These are phyloP conservation scores for Ptilorrhoa leucosticta DNA, from an alignment of 2,113 vertebrate genomes.

Conservation along the genomic window DNA sequence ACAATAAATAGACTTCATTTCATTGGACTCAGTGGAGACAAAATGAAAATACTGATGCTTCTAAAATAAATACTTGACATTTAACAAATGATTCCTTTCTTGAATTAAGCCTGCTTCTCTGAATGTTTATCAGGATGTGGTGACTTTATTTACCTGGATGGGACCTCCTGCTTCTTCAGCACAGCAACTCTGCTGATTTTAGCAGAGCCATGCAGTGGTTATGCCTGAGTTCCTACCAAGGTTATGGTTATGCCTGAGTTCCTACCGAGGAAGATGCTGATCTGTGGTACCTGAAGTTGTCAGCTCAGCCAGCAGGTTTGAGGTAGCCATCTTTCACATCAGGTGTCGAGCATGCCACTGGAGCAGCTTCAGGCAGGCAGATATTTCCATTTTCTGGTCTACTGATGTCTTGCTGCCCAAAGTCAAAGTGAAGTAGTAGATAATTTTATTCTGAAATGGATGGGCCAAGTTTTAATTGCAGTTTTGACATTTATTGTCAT, in stretches of 20 bases:
- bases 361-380: background rate
- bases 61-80: background rate
- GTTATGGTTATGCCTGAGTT: background rate
- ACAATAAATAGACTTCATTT: background rate
- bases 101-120: background rate
- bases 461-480: background rate
- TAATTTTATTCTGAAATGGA: background rate
- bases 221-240: background rate
- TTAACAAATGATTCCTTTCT: background rate
- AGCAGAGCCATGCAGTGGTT: background rate
- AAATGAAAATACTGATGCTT: background rate
- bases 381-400: background rate
- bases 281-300: fast-evolving
- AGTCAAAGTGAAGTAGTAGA: background rate
- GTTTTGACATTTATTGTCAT: background rate
- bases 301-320: background rate
- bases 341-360: fast-evolving
- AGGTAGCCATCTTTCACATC: background rate
- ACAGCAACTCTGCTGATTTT: background rate
- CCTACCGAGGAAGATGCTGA: background rate
- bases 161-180: background rate
- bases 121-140: background rate
- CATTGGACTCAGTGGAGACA: background rate
- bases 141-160: background rate
- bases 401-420: background rate